These are phyloP conservation scores for Megamerina dolium DNA, from an alignment of 2,888 invertebrate species.

Conservation along the genomic window DNA sequence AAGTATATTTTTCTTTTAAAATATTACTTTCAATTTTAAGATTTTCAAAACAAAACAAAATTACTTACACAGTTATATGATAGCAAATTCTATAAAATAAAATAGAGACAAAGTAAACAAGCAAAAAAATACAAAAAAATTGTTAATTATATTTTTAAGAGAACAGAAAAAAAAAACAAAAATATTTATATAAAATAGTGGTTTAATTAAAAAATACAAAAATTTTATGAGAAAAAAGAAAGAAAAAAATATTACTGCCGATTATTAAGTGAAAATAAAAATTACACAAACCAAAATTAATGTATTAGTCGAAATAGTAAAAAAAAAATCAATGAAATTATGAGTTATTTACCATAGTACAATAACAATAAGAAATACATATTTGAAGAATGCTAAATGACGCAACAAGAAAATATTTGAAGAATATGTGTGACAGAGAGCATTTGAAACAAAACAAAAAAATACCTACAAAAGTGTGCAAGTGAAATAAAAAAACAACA, in stretches of 20 bases:
- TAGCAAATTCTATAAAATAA: slow-evolving; percentile 25
- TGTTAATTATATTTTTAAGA: slow-evolving; percentile 47
- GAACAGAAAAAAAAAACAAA: slow-evolving; percentile 12
- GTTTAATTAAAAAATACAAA: slow-evolving; percentile 26
- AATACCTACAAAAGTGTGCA: slow-evolving; percentile 16
- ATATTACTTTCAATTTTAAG: too few relatives aligned
- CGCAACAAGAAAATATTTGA: too few relatives aligned
- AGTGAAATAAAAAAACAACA: slow-evolving; percentile 17
- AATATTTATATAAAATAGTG: slow-evolving; percentile 16
- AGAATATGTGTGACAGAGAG: too few relatives aligned
- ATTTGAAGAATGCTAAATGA: too few relatives aligned
- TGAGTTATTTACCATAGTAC: too few relatives aligned
- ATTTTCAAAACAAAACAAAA: slow-evolving; percentile 8
- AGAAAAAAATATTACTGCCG: slow-evolving; percentile 34
- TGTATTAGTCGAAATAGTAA: slow-evolving; percentile 12
- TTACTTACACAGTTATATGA: slow-evolving; percentile 7
- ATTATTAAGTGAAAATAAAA: slow-evolving; percentile 22
- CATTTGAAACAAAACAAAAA: too few relatives aligned
- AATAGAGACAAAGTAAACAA: slow-evolving; percentile 7
- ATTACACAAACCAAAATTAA: slow-evolving; percentile 6
- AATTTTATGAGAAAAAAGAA: slow-evolving; percentile 26
- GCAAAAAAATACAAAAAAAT: slow-evolving; percentile 22
- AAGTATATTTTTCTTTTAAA: too few relatives aligned
- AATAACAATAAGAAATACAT: slow-evolving; percentile 3
- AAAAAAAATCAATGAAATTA: slow-evolving; percentile 15